These are phyloP conservation scores for Terebella lapidaria DNA, from an alignment of 2,888 invertebrate species.

Conservation along the genomic window DNA sequence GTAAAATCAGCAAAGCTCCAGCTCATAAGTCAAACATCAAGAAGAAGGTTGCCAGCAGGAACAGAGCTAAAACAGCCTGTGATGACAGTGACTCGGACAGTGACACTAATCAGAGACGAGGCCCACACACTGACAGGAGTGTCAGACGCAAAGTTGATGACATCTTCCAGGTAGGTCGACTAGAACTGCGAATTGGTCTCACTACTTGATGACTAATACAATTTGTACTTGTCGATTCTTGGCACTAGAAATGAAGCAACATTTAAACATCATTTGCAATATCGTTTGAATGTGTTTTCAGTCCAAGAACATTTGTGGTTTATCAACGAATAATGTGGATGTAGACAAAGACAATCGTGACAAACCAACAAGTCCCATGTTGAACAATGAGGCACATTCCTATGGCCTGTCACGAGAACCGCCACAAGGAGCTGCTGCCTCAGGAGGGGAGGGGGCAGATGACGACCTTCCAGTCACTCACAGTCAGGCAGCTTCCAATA, in stretches of 20 bases:
- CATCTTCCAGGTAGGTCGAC: not conserved
- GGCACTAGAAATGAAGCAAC: too few relatives aligned
- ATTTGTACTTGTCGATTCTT: too few relatives aligned
- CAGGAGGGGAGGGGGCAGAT: not conserved
- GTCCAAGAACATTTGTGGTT: too few relatives aligned
- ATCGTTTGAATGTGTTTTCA: too few relatives aligned
- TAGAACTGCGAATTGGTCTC: too few relatives aligned
- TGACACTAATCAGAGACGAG: not conserved
- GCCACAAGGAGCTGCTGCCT: not conserved
- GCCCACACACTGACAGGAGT: not conserved
- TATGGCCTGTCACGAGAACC: not conserved
- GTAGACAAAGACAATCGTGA: not conserved
- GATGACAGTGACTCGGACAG: not conserved
- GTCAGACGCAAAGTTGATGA: not conserved
- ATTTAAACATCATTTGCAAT: too few relatives aligned
- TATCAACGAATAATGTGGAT: too few relatives aligned
- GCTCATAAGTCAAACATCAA: slow-evolving; percentile 20
- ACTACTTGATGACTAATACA: too few relatives aligned
- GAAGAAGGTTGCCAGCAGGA: slow-evolving; percentile 1
- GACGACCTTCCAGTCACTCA: not conserved
- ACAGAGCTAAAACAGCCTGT: not conserved
- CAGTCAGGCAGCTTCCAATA: slow-evolving; percentile 16
- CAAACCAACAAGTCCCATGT: not conserved
- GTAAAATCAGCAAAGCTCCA: slow-evolving; percentile 37
- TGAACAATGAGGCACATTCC: not conserved